These are phyloP conservation scores for Falco peregrinus DNA, from an alignment of 2,797 vertebrate genomes.

Conservation along the genomic window DNA sequence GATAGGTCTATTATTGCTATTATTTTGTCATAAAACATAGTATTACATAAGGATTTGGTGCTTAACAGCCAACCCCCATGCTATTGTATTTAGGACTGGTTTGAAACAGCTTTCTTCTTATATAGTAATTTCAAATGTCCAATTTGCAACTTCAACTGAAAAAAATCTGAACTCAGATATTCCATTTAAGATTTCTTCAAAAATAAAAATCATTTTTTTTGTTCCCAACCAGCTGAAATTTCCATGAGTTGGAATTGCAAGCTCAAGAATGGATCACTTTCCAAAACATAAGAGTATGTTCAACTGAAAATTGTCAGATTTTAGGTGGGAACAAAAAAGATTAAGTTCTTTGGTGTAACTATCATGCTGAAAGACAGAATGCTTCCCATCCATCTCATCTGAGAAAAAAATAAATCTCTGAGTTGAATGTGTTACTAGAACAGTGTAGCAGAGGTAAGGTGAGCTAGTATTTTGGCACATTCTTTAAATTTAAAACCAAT, in stretches of 20 bases:
- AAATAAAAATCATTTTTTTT: not conserved
- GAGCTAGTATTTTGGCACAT: not conserved
- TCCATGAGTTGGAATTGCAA: not conserved
- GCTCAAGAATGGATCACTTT: not conserved
- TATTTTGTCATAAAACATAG: not conserved
- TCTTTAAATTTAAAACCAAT: not conserved
- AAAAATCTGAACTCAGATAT: not conserved
- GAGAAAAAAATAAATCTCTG: not conserved
- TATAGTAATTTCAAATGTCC: not conserved
- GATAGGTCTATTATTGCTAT: not conserved
- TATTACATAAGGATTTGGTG: not conserved
- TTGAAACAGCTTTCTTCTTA: not conserved
- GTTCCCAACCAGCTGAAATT: rapidly evolving
- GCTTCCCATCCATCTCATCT: not conserved
- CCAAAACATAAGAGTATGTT: not conserved
- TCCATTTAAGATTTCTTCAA: not conserved
- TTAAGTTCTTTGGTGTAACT: not conserved
- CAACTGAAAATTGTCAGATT: not conserved
- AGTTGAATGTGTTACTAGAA: not conserved
- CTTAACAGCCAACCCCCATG: rapidly evolving
- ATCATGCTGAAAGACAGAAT: not conserved
- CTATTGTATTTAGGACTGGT: not conserved
- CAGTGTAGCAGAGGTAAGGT: not conserved
- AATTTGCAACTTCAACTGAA: not conserved
- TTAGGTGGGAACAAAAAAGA: not conserved